These are phyloP conservation scores for Volucella inflata DNA, from an alignment of 2,888 invertebrate genomes.

Conservation along the genomic window DNA sequence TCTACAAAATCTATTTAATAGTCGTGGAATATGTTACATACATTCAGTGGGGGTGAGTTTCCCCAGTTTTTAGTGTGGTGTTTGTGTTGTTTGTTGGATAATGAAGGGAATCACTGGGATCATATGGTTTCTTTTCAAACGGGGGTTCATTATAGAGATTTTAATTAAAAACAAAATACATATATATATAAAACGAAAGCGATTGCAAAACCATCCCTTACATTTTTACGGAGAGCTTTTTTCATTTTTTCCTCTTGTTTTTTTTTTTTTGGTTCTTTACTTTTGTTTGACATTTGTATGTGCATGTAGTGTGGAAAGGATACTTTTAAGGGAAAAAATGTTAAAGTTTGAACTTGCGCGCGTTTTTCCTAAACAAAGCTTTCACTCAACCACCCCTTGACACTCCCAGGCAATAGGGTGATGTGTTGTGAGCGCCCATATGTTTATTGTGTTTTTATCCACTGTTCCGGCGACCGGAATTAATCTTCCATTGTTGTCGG, in stretches of 20 bases:
- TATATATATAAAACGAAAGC: too few species aligned
- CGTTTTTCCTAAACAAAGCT: slow-evolving; percentile 40
- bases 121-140: slow-evolving; percentile 34
- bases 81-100: neutral
- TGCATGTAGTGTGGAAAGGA: slow-evolving; percentile 28
- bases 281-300: slow-evolving; percentile 51
- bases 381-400: slow-evolving; percentile 44
- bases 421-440: slow-evolving; percentile 15
- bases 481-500: slow-evolving; percentile 10
- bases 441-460: slow-evolving; percentile 50
- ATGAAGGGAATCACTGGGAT: neutral
- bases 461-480: slow-evolving; percentile 50
- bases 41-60: slow-evolving; percentile 70
- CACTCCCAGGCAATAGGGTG: slow-evolving; percentile 8
- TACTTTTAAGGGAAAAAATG: slow-evolving; percentile 36
- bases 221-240: slow-evolving; percentile 50
- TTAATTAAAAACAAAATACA: neutral
- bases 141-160: neutral
- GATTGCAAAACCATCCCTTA: slow-evolving; percentile 35
- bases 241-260: slow-evolving; percentile 17
- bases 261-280: slow-evolving; percentile 9
- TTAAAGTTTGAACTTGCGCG: slow-evolving; percentile 39
- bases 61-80: slow-evolving; percentile 20
- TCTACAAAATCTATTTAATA: slow-evolving; percentile 55
- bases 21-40: slow-evolving; percentile 67